Evolutionary conservation across 2,113 vertebrate genomes (phyloP), one percentile per base, ranked within the genome.

Genomic region (Rhinolophus ferrumequinum): DNA sequence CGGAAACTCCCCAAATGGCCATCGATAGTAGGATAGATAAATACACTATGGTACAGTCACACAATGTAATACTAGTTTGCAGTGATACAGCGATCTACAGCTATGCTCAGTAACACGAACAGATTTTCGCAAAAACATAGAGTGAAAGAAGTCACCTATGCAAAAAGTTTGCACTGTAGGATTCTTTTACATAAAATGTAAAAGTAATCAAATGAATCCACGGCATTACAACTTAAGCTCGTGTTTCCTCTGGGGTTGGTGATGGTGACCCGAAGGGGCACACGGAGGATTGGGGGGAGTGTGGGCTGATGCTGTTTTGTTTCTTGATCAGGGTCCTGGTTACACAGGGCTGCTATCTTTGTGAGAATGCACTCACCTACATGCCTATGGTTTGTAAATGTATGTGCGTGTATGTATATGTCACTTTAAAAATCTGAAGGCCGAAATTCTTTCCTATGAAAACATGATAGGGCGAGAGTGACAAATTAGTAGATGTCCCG

Each of bases 261-360:
- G 8, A 18, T 2, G 33, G 6, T 41, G 2, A 47, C 9, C 44
- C 10, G 8, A 89, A 72, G 56, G 8, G 38, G 30, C 13, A 41
- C n/a, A 15, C 38, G n/a, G 52, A 69, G 15, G 9, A 50, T 7
- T 13, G 0, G 30, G 8, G 2, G 6, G 5, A 3, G 44, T 1
- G 14, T 3, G 2, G 9, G 15, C 22, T 72, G 33, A 24, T 35
- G 13, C 44, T 69, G 14, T 72, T 75, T 62, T 67, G 54, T 81
- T 77, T 91, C 73, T 88, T 58, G 18, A 72, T 72, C 54, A 66
- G 14, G 11, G 24, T 69, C 30, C 35, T 72, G 22, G 11, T 24
- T 52, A 69, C 30, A 52, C n/a, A 38, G 6, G 8, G 12, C 47
- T 24, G 35, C 58, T 73, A 67, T n/a, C 56, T 86, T 84, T 82